Evolutionary conservation across 2,888 invertebrate species (phyloP), one percentile per base, ranked within the genome.

Genomic region (Cheilosia scutellata): DNA sequence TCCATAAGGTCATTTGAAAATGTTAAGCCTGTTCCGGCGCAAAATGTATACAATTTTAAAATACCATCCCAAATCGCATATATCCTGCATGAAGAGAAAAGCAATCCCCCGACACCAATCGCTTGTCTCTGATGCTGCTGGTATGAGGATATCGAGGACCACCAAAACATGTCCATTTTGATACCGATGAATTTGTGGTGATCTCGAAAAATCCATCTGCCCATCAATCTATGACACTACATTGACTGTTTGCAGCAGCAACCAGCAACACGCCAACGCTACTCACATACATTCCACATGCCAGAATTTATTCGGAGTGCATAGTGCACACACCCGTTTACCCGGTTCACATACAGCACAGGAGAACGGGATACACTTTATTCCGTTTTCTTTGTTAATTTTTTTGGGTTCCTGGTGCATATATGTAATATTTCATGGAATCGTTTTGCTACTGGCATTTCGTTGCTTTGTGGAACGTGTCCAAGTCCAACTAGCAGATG

Each of bases 391-490:
- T 63, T 44, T 62, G 37, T 49, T 33, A 37, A 63, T 57, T 63
- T 55, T 42, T 49, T 57, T 70, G 40, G 49, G 40, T 4, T 65
- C n/a, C 44, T 47, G 44, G 31, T 74, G 55, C 51, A 62, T 74
- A 42, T 77, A 62, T 62, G 57, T 68, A 68, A 76, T 76, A 76
- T 68, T 76, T 60, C 68, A 76, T 76, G 76, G 40, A 68, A 55
- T 62, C 62, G 31, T 55, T 70, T 68, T 75, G 68, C 65, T 78
- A 68, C 83, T 80, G 71, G 79, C 80, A 75, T 80, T 80, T 72
- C 76, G 57, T 82, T 76, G 71, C 76, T 66, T 79, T 86, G 86
- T 86, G 86, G 86, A 86, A 86, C 86, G 80, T 86, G 84, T 86
- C 80, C 86, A 82, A 82, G 62, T 75, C 75, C 76, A 68, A 80